Conservation (phyloP, 1,140 invertebrate species). For the Oncopodura yosiiana region DNA sequence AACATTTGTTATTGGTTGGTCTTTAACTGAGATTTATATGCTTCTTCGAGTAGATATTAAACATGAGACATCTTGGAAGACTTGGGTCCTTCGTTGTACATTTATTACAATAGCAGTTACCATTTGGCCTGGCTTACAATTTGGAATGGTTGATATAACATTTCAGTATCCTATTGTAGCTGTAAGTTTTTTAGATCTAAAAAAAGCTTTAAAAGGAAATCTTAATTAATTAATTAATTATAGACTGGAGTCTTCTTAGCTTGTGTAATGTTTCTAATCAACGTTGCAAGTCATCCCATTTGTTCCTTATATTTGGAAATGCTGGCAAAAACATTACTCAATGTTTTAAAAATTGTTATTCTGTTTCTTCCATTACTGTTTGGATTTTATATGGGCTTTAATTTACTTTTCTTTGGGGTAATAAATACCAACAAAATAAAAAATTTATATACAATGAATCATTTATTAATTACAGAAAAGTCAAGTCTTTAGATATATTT, state of each 20-base stretch:
- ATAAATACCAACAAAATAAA: neutral
- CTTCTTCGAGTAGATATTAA: neutral
- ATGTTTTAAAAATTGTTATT: constrained; percentile 8
- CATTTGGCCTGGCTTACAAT: constrained; percentile 16
- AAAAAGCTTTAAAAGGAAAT: neutral
- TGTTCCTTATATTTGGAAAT: constrained; percentile 21
- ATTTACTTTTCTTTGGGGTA: constrained; percentile 13
- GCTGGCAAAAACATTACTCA: constrained; percentile 10
- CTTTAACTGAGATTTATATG: constrained; percentile 2
- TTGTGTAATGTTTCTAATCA: constrained; percentile 23
- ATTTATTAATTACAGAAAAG: neutral
- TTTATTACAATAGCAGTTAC: constrained; percentile 10
- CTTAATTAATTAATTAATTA: neutral
- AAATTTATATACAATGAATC: neutral
- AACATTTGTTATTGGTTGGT: neutral
- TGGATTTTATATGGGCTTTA: constrained; percentile 14
- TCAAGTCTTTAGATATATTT: constrained; percentile 2
- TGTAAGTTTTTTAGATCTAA: constrained; percentile 14
- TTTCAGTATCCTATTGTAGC: constrained; percentile 23
- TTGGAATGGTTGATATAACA: constrained; percentile 8
- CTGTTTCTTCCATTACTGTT: constrained; percentile 15
- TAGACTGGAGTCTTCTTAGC: constrained; percentile 22
- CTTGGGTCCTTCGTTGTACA: constrained; percentile 5
- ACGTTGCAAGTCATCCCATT: constrained; percentile 9
- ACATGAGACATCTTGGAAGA: constrained; percentile 8